Conservation (phyloP, 2,888 invertebrate species). For the Macropis europaea region DNA sequence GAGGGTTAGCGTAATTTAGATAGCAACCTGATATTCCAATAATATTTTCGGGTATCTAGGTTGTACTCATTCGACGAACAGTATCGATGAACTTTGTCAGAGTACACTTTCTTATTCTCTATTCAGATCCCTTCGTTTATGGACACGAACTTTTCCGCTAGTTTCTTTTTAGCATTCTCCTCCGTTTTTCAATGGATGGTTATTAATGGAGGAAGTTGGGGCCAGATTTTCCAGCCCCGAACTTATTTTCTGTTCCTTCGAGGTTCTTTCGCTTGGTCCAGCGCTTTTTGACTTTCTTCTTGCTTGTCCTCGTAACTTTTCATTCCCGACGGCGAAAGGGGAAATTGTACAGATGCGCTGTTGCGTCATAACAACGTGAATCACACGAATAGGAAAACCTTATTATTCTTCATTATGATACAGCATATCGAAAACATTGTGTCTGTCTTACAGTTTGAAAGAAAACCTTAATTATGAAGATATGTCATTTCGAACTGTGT, state of each 20-base stretch:
- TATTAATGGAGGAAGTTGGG: constrained; percentile 43
- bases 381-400: background rate
- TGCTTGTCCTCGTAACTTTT: background rate
- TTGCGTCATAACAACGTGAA: background rate
- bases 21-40: background rate
- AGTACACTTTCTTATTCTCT: background rate
- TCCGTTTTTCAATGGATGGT: constrained; percentile 3
- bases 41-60: constrained; percentile 9
- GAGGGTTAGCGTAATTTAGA: background rate
- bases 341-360: background rate
- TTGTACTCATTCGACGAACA: constrained; percentile 15
- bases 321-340: background rate
- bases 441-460: too few relatives aligned
- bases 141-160: constrained; percentile 15
- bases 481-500: too few relatives aligned
- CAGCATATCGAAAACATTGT: too few relatives aligned
- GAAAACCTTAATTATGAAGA: too few relatives aligned
- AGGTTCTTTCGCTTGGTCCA: background rate
- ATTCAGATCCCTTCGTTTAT: constrained; percentile 22
- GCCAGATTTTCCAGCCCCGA: background rate
- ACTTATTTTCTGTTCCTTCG: constrained; percentile 22
- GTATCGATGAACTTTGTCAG: constrained; percentile 20
- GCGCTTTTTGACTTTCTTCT: background rate
- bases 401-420: too few relatives aligned
- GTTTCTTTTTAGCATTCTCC: constrained; percentile 11